These are phyloP conservation scores for Rhabditoides inermis DNA, from an alignment of 2,888 invertebrate genomes.

Conservation along the genomic window DNA sequence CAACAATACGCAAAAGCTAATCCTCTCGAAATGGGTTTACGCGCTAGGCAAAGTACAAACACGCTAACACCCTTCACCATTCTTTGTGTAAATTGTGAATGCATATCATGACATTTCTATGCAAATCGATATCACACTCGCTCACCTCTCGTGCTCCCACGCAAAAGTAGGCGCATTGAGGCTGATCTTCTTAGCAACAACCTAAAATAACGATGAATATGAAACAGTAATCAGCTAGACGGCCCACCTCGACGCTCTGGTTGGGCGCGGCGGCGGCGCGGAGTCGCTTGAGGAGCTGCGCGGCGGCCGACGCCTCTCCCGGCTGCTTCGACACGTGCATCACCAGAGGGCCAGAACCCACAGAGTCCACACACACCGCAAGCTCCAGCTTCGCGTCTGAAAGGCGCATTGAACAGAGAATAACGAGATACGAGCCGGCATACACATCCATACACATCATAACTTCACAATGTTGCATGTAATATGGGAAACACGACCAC, in stretches of 20 bases:
- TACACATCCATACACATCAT: background rate
- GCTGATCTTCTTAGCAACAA: constrained; percentile 84
- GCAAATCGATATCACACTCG: too few species aligned
- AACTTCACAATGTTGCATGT: too few species aligned
- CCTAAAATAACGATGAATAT: constrained; percentile 16
- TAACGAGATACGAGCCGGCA: constrained; percentile 1
- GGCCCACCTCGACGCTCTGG: constrained; percentile 13
- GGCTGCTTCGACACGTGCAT: constrained; percentile 94
- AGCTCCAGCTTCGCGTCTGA: constrained; percentile 37
- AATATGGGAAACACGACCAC: too few species aligned
- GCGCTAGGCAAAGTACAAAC: too few species aligned
- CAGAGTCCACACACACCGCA: constrained; percentile 41
- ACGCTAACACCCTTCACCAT: too few species aligned
- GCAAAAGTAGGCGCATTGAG: constrained; percentile 61
- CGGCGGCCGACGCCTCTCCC: constrained; percentile 68
- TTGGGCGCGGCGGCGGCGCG: constrained; percentile 16
- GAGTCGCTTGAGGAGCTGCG: constrained; percentile 52
- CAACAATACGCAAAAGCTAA: too few species aligned
- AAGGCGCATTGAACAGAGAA: background rate
- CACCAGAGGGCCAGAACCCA: constrained; percentile 62
- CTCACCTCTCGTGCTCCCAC: constrained; percentile 81
- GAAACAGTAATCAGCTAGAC: background rate
- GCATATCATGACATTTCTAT: too few species aligned
- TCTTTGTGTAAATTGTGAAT: too few species aligned
- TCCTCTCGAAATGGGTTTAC: too few species aligned